Base-by-base conservation (phyloP, 2,797 vertebrate genomes). In the Coregonus suidteri region DNA sequence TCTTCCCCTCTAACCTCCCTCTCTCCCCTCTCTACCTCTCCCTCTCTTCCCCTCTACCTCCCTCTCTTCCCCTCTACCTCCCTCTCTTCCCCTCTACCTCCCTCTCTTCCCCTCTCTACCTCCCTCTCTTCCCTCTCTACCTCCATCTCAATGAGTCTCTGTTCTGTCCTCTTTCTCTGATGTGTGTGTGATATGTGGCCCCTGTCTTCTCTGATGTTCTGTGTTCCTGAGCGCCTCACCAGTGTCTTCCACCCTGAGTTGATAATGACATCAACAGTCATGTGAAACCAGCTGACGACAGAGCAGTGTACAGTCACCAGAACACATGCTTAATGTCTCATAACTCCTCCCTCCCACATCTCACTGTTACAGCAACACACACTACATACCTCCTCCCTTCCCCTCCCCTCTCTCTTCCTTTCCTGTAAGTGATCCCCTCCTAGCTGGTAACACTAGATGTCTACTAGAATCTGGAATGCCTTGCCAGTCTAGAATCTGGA, bases 1-100 rank as follows among this genome's bases (percentile, higher is more conserved):
- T 37, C 37, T 37, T 37, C 14, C 52, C 1, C 15, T 53, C 52
- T 53, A n/a, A n/a, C n/a, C 4, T 25, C 25, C 1, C 53, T 81
- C 76, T 83, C 71, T 77, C 74, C 65, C 1, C 0, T 6, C 37
- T 37, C 68, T 78, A 37, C 37, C 53, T 53, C 41, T 0, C 35
- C 1, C 35, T 37, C 35, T 35, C 4, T 2, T 13, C 51, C 3
- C 13, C 52, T 15, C 14, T 5, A 4, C 9, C 53, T 1, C 16
- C 53, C 53, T 18, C 53, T 56, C 53, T 6, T 6, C 18, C 2
- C 53, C 15, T 16, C 53, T 56, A 0, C 5, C 54, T 18, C 16
- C 35, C 35, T 37, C 35, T 37, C 35, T 37, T 1, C 0, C 18
- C 18, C 54, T 56, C 14, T 1, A 18, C 35, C 6, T 37, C 37